A percentile compares a stretch with the other conserved stretches of the same genome.
phyloP scores from a whole-genome alignment of 2,797 vertebrate species.

The Mus minutoides region DNA sequence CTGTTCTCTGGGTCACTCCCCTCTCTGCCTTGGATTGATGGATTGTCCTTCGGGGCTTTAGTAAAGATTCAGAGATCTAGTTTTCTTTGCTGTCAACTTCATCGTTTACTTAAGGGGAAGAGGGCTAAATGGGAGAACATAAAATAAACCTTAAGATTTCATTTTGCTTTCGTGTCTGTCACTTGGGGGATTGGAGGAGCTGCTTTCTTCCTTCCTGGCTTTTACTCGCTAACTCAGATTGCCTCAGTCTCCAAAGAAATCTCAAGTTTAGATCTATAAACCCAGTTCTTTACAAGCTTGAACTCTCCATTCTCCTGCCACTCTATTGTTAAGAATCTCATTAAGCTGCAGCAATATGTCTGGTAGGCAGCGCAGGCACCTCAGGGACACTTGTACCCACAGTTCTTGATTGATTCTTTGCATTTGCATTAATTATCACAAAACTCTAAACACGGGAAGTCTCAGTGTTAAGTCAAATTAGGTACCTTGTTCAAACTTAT shows the following conservation, averaged over 20 bases:
- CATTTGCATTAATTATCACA: background rate
- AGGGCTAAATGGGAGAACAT: background rate
- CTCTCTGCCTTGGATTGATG: background rate
- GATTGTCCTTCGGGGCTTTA: background rate
- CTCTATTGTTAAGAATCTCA: background rate
- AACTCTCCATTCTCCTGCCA: background rate
- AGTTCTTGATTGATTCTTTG: background rate
- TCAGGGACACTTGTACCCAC: too few species aligned
- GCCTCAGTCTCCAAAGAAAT: slow-evolving; percentile 14
- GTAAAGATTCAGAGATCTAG: background rate
- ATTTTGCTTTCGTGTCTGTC: background rate
- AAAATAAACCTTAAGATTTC: background rate
- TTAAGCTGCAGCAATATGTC: background rate
- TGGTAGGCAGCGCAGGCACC: too few species aligned
- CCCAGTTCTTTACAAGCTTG: background rate
- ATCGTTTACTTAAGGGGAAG: background rate
- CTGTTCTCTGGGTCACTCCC: background rate
- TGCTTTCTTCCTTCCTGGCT: background rate
- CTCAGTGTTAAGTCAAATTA: background rate
- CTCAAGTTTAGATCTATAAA: background rate
- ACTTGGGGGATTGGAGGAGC: background rate
- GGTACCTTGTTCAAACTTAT: background rate
- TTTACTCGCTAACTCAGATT: slow-evolving; percentile 3
- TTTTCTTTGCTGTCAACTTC: background rate
- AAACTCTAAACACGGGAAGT: background rate